Conservation (phyloP, 2,113 vertebrate genomes). For the Brienomyrus brachyistius region DNA sequence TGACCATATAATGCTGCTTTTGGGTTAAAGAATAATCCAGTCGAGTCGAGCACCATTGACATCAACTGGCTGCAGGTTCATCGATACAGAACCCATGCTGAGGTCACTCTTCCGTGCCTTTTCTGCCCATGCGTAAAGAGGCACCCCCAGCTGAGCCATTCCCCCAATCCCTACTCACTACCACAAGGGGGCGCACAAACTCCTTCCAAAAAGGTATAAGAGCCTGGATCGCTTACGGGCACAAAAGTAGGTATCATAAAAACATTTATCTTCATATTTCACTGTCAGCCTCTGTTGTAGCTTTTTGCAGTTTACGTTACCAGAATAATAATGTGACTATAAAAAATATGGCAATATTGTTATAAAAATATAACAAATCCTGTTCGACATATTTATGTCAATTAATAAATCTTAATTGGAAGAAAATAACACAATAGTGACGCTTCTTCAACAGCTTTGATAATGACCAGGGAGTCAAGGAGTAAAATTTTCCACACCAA, state of each 20-base stretch:
- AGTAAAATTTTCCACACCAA: background rate
- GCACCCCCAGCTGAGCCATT: background rate
- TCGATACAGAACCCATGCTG: background rate
- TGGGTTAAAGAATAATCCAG: background rate
- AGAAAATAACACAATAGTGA: background rate
- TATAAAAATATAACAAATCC: background rate
- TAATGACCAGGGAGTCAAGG: background rate
- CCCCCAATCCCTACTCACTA: background rate
- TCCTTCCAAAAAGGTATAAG: background rate
- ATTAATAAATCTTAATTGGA: background rate
- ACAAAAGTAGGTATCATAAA: background rate
- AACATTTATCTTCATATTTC: background rate
- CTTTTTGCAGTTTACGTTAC: background rate
- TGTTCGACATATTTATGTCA: background rate
- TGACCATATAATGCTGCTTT: background rate
- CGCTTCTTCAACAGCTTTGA: background rate
- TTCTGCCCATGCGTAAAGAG: background rate
- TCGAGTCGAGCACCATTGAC: background rate
- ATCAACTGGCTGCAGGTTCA: background rate
- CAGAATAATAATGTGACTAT: background rate
- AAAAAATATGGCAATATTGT: background rate
- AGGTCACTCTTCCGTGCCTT: background rate
- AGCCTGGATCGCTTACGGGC: background rate
- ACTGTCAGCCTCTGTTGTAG: background rate
- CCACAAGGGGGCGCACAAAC: conserved; percentile 6